Evolutionary conservation across 1,140 invertebrate genomes (phyloP).

Genomic region (Olivierus martensii): DNA sequence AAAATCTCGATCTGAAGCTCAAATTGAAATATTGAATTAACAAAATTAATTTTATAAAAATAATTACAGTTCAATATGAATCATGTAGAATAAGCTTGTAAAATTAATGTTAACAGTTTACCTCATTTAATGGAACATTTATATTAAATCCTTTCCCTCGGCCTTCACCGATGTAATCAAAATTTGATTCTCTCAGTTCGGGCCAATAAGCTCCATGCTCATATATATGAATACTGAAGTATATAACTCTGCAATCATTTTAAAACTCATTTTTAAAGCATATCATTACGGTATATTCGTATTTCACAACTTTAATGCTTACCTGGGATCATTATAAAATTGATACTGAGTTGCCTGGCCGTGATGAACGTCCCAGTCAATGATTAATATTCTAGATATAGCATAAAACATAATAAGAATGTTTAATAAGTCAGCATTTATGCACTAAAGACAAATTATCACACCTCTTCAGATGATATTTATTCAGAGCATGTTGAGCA

Average conservation of each 20-base stretch:
- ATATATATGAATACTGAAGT: slow-evolving; percentile 95
- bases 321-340: slow-evolving; percentile 74
- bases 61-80: no score
- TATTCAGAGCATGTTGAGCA: slow-evolving; percentile 58
- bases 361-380: slow-evolving; percentile 96
- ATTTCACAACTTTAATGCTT: no score
- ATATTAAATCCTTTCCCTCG: slow-evolving; percentile 72
- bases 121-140: slow-evolving; percentile 82
- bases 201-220: slow-evolving; percentile 91
- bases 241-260: slow-evolving; percentile 62
- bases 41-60: no score
- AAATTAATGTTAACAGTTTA: no score
- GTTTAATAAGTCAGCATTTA: no score
- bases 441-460: no score
- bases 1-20: no score
- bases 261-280: no score
- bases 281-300: no score
- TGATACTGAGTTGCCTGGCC: slow-evolving; percentile 88
- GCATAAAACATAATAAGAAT: no score
- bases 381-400: slow-evolving; percentile 55
- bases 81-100: no score
- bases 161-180: slow-evolving; percentile 59
- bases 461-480: slow-evolving; percentile 31
- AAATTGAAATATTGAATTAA: no score
- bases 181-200: slow-evolving; percentile 73